Conservation (phyloP, 23 tunicate species). For the Styela clava region DNA sequence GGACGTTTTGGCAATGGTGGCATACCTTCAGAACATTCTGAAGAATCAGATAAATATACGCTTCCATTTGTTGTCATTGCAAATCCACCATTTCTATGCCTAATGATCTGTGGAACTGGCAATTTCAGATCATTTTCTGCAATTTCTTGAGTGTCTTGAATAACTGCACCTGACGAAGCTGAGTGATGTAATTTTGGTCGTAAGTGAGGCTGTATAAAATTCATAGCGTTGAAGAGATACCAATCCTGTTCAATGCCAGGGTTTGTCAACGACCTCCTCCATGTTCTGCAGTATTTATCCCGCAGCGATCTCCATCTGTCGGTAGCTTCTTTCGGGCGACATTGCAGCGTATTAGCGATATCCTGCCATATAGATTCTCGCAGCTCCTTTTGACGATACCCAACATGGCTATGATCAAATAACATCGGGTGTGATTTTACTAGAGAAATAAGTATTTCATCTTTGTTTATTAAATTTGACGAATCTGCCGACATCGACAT, state of each 20-base stretch:
- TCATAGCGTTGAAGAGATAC: background rate
- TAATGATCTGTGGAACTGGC: background rate
- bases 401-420: background rate
- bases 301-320: background rate
- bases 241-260: background rate
- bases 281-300: background rate
- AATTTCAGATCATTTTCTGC: background rate
- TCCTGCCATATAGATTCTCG: background rate
- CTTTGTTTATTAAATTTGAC: background rate
- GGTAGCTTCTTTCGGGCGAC: background rate
- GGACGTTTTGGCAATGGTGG: background rate
- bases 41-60: background rate
- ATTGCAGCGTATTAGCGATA: background rate
- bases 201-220: background rate
- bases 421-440: background rate
- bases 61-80: background rate
- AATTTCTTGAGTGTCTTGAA: background rate
- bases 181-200: background rate
- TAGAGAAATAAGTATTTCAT: background rate
- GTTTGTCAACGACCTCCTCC: background rate
- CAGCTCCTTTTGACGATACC: background rate
- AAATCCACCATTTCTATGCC: background rate
- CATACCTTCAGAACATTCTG: background rate
- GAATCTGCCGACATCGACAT: background rate
- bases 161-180: background rate